These are phyloP conservation scores for Heliconius hermathena DNA, from an alignment of 1,140 invertebrate genomes.

Conservation along the genomic window DNA sequence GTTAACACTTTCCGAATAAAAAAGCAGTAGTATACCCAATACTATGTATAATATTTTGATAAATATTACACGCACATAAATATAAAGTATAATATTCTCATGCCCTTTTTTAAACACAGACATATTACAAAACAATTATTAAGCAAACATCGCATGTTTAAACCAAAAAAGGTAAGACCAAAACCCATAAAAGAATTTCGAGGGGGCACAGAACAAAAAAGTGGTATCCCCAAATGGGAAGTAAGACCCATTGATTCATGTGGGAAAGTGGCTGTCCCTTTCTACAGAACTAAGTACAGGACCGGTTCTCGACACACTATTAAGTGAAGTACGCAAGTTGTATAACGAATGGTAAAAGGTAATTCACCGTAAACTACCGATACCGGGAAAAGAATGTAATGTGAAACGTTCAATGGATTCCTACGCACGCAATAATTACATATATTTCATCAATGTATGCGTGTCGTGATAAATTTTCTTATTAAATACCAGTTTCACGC, in stretches of 20 bases:
- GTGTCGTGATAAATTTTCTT: background rate
- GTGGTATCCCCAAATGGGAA: constrained; percentile 42
- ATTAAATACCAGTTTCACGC: no score
- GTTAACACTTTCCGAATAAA: no score
- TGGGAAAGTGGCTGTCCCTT: constrained; percentile 67
- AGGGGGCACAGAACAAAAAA: constrained; percentile 16
- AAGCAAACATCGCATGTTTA: constrained; percentile 13
- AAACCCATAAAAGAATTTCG: constrained; percentile 31
- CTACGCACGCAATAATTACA: constrained; percentile 17
- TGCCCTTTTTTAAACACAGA: background rate
- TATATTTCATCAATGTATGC: background rate
- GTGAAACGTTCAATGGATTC: background rate
- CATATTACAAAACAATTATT: constrained; percentile 3
- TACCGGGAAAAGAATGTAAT: constrained; percentile 24
- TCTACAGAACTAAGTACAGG: constrained; percentile 36
- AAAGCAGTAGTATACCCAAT: no score
- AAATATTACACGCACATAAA: no score
- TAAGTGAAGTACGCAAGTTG: constrained; percentile 18
- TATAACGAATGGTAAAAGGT: constrained; percentile 37
- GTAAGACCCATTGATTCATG: constrained; percentile 60
- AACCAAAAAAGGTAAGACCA: constrained; percentile 20
- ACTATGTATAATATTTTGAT: no score
- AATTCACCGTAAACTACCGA: constrained; percentile 33
- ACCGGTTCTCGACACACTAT: constrained; percentile 31
- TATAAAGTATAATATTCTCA: background rate